Conservation (phyloP, 2,113 vertebrate species). For the Willisornis vidua region DNA sequence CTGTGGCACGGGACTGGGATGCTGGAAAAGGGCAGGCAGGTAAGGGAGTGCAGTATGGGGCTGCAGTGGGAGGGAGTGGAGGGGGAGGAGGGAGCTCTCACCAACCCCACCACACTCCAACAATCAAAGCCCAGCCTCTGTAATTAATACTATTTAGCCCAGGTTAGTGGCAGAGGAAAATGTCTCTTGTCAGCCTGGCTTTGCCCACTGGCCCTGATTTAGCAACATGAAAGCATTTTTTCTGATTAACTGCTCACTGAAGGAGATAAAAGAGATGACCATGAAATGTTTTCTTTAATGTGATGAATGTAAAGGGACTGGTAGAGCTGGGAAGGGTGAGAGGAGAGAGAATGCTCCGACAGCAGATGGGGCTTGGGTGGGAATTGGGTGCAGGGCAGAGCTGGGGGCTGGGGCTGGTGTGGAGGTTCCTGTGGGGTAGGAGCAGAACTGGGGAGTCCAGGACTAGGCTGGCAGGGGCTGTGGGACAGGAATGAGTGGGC, state of each 20-base stretch:
- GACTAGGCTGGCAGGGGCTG: not conserved
- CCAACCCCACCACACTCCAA: slow-evolving; percentile 63
- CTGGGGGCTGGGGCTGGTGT: not conserved
- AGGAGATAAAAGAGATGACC: slow-evolving; percentile 75
- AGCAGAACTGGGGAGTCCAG: not conserved
- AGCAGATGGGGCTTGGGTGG: slow-evolving; percentile 4
- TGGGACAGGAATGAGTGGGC: not conserved
- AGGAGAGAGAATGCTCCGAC: not conserved
- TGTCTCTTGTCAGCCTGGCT: slow-evolving; percentile 72
- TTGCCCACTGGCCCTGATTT: slow-evolving; percentile 72
- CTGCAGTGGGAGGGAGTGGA: not conserved
- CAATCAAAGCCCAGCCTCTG: slow-evolving; percentile 70
- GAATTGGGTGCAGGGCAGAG: not conserved
- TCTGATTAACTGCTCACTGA: slow-evolving; percentile 74
- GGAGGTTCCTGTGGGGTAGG: not conserved
- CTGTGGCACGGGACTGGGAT: not conserved
- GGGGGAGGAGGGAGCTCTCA: not conserved
- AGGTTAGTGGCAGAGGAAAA: slow-evolving; percentile 70
- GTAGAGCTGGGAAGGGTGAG: slow-evolving; percentile 38
- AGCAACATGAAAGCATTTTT: slow-evolving; percentile 78
- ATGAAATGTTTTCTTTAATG: slow-evolving; percentile 75
- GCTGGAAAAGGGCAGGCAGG: not conserved
- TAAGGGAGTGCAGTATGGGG: not conserved
- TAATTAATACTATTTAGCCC: slow-evolving; percentile 75
- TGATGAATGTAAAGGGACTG: slow-evolving; percentile 74